Percentiles rank a stretch among this genome's conserved stretches.
These are phyloP conservation scores for Teleopsis dalmanni DNA, from an alignment of 1,140 invertebrate species.

Conservation along the genomic window DNA sequence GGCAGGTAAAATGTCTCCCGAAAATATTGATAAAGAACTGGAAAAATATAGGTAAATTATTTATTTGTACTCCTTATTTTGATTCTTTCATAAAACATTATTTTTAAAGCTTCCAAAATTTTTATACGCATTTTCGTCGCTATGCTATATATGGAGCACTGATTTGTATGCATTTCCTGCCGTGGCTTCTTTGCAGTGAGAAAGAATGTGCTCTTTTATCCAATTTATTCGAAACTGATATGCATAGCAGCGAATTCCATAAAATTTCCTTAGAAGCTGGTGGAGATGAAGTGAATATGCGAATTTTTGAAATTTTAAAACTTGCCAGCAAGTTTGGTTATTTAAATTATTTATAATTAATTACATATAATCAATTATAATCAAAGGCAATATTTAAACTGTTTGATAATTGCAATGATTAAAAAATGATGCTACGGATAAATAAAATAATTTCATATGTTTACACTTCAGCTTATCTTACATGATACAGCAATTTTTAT, in stretches of 20 bases:
- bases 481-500: too few relatives aligned
- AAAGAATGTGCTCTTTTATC: slow-evolving; percentile 26
- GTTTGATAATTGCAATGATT: too few relatives aligned
- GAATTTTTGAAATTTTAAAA: slow-evolving; percentile 22
- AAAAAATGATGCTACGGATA: too few relatives aligned
- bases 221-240: slow-evolving; percentile 29
- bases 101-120: slow-evolving; percentile 22
- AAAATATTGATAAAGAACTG: too few relatives aligned
- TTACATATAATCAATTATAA: too few relatives aligned
- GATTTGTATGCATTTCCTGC: slow-evolving; percentile 36
- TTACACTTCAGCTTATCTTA: too few relatives aligned
- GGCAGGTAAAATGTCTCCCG: background rate
- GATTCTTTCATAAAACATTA: background rate
- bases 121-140: slow-evolving; percentile 27
- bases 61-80: background rate
- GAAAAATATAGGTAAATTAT: background rate
- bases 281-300: slow-evolving; percentile 29
- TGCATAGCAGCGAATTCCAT: slow-evolving; percentile 26
- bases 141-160: slow-evolving; percentile 37
- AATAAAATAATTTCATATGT: too few relatives aligned
- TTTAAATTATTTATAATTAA: slow-evolving; percentile 22
- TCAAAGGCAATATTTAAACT: too few relatives aligned
- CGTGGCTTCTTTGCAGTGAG: slow-evolving; percentile 29
- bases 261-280: slow-evolving; percentile 25
- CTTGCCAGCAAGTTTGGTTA: slow-evolving; percentile 34